These are phyloP conservation scores for Lateolabrax maculatus DNA, from an alignment of 2,797 vertebrate species.

Conservation along the genomic window DNA sequence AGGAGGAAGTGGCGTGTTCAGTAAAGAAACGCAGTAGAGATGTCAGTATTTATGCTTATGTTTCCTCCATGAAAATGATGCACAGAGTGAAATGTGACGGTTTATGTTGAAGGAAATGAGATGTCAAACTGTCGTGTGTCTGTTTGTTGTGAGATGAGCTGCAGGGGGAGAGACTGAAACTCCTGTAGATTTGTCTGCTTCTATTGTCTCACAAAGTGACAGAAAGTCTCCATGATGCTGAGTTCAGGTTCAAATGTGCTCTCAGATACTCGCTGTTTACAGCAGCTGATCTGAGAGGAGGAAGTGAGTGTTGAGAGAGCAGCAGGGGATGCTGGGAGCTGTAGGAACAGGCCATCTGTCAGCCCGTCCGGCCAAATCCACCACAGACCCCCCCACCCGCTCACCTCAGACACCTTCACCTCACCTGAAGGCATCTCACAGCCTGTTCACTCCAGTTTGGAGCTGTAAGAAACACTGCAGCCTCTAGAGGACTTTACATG, in stretches of 20 bases:
- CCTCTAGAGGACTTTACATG: background rate
- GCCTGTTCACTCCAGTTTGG: background rate
- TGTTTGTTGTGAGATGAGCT: no score
- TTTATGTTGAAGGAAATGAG: no score
- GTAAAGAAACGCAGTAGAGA: no score
- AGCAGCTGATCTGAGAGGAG: background rate
- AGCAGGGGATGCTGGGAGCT: constrained; percentile 53
- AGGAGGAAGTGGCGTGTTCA: no score
- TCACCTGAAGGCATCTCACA: constrained; percentile 1
- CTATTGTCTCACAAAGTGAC: background rate
- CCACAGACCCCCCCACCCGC: background rate
- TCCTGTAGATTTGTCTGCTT: no score
- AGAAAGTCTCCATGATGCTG: background rate
- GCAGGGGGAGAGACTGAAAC: background rate
- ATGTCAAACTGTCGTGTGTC: background rate
- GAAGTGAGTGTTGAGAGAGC: constrained; percentile 27
- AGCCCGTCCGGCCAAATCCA: constrained; percentile 35
- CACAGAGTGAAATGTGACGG: no score
- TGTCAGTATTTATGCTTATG: no score
- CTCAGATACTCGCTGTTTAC: background rate
- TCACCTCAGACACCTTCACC: background rate
- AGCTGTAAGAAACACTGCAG: background rate
- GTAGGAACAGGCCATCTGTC: constrained; percentile 56
- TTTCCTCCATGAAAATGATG: background rate
- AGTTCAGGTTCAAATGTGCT: background rate